Conservation (phyloP, 2,797 vertebrate genomes). For the Poecilia gillii region DNA sequence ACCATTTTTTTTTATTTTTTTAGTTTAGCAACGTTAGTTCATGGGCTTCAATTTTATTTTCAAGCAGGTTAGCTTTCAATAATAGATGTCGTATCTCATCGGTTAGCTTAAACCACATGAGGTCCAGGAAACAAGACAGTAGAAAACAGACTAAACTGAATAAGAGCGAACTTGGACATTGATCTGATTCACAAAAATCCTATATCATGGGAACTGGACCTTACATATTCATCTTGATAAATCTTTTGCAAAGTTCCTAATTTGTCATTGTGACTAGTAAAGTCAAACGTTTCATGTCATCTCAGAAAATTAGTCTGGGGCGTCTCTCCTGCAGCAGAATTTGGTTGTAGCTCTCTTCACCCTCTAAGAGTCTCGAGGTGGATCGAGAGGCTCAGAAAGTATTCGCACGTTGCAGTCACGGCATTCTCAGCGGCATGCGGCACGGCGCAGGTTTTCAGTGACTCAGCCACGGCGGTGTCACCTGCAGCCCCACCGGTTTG, state of each 20-base stretch:
- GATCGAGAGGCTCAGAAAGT: neutral
- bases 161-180: neutral
- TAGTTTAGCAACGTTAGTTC: neutral
- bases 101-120: neutral
- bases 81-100: neutral
- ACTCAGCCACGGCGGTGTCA: constrained; percentile 44
- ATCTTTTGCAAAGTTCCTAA: neutral
- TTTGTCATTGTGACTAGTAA: neutral
- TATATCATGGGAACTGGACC: neutral
- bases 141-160: neutral
- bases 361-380: neutral
- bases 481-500: constrained; percentile 42
- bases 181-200: neutral
- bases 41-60: neutral
- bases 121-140: neutral
- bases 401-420: neutral
- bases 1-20: neutral
- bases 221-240: neutral
- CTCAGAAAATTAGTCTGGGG: neutral
- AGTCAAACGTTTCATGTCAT: neutral
- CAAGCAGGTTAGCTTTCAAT: neutral
- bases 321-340: neutral
- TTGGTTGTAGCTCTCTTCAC: neutral
- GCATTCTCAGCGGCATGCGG: constrained; percentile 30
- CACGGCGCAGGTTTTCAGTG: constrained; percentile 41